Evolutionary conservation across 2,888 invertebrate species (phyloP), one percentile per base, ranked within the genome.

Genomic region (Dione juno): DNA sequence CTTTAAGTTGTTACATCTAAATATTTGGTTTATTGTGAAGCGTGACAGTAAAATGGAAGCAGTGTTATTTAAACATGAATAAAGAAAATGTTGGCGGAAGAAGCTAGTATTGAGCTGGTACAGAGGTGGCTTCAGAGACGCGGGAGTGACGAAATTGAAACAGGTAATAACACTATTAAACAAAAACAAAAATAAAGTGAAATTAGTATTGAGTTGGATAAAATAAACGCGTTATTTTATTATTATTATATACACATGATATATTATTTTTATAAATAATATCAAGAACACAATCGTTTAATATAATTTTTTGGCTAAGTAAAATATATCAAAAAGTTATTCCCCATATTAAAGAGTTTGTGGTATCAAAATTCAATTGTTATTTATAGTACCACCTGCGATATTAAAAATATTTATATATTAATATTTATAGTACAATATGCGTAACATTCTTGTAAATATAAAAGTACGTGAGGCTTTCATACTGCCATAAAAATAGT

Each of bases 31-130:
- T 48, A 8, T 57, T 58, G 66, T 69, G 66, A 58, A 50, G 52
- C 71, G 67, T 68, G 69, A 14, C 11, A 66, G 37, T 37, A 66
- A 69, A 65, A 61, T 11, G 65, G 64, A 64, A 67, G 75, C 69
- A 70, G 66, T 72, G 73, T 52, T 67, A 50, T 75, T 72, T 75
- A 80, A 84, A 80, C 83, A 87, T 89, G 91, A 85, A 80, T 81
- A 83, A 84, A 75, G 79, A 90, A 84, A 80, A 92, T 92, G 92
- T 85, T 92, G 84, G 92, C 93, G 77, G 87, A 92, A 77, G 92
- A 92, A 80, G 84, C 89, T 84, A 91, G 92, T 85, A 88, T 91
- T 66, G 92, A 92, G 77, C 81, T 92, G 79, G 93, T 93, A 79
- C 90, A 92, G 79, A 78, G 86, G 78, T 93, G 93, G 92, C 84